Base-by-base conservation (phyloP, 2,888 invertebrate species). In the Ecdyonurus torrentis region DNA sequence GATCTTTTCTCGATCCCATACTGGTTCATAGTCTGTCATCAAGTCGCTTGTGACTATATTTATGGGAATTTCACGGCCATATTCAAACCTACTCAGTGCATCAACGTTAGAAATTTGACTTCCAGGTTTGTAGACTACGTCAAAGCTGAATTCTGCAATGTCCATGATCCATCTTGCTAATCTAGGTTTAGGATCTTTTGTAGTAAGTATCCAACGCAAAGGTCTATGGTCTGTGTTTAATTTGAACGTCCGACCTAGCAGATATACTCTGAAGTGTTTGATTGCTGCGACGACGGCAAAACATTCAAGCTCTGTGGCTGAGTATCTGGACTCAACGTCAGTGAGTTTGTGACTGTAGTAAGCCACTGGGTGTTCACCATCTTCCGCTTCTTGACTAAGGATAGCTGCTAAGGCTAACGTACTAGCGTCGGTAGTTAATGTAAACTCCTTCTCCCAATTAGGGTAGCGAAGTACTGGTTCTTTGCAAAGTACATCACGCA, bases 151-250 rank as follows among this genome's bases (percentile, higher is more conserved):
- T 52, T 62, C 62, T 2, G 7, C 19, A 1, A 62, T 20, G 10
- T 50, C 59, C 62, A 62, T 23, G 23, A 52, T 22, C 62, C 62
- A 62, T 2, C 62, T n/a, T 7, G 62, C 23, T 3, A 61, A 20
- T 19, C 61, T 7, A 10, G 61, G 23, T n/a, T 37, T 3, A 7
- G 5, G 1, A 1, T 19, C n/a, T 23, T 2, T n/a, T 20, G n/a
- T 18, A 25, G 19, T 61, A 23, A n/a, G 19, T 23, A 1, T n/a
- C 50, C 18, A 25, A n/a, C 7, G 15, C 5, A 5, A 7, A 52
- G 19, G 60, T 7, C 15, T 10, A 10, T 7, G 15, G 15, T 60
- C 25, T 18, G 10, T 60, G 24, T 25, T 10, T 7, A 20, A 7
- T 7, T 18, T 25, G 52, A 50, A n/a, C n/a, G n/a, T n/a, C n/a